Evolutionary conservation across 1,140 invertebrate species (phyloP), one percentile per base, ranked within the genome.

Genomic region (Drosophila ananassae): DNA sequence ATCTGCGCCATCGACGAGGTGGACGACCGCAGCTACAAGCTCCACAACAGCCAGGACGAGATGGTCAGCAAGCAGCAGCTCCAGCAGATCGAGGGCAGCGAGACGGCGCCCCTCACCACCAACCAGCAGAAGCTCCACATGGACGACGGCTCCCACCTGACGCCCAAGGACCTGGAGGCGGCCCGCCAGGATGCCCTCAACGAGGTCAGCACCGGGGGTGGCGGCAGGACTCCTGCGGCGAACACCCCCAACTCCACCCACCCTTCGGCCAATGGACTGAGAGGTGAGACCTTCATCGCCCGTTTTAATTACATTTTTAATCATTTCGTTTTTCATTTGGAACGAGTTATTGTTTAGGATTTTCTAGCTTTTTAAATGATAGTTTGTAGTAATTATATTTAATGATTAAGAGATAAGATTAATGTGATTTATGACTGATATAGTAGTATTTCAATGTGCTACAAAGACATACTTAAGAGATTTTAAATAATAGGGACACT

Each of bases 121-220:
- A 91, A 91, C 44, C 89, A 91, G 67, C 82, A 91, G 59, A 91
- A 91, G 66, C 61, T 91, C 1, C 82, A 91, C 24, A 91, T 90
- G 30, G 90, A 91, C 52, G 79, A 84, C 13, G 78, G 63, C 5
- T 64, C 79, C 4, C 80, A 62, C 21, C 25, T 83, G 5, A 83
- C 79, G 48, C 68, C 71, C 51, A 91, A 91, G 64, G 90, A 91
- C 60, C 25, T 91, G 52, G 90, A 91, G 63, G 82, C 89, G 28
- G 81, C 81, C 13, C 73, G 74, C 5, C 79, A 81, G 47, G 77
- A 87, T 47, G 73, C 84, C 0, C 61, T 73, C 3, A 77, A 53
- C 9, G 66, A 77, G 17, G 74, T 50, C 5, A 12, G 58, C 6
- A 44, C 46, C 4, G 39, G 21, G 50, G 58, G 51, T 41, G 75